A percentile compares a stretch with the other conserved stretches of the same genome.
phyloP scores from a whole-genome alignment of 1,140 invertebrate species.

The Tetramorium parvispinum region DNA sequence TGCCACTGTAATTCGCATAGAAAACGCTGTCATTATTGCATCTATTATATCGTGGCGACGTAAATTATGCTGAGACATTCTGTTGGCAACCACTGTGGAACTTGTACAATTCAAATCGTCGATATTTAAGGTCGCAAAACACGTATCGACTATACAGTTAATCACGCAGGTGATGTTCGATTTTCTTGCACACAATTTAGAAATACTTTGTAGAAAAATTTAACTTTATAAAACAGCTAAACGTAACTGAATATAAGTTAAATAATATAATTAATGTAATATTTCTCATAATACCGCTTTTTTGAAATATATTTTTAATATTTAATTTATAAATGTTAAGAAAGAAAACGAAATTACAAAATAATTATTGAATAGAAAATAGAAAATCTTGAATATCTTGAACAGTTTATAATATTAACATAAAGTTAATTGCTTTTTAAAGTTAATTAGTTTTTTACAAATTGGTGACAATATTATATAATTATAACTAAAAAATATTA shows the following conservation, averaged over 20 bases:
- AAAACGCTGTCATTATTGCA: conserved; percentile 41
- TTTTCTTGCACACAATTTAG: neutral
- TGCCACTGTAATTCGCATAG: conserved; percentile 45
- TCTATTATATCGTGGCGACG: conserved; percentile 35
- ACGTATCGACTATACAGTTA: conserved; percentile 1
- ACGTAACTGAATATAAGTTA: neutral
- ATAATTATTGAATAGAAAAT: neutral
- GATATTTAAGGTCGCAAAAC: conserved; percentile 27
- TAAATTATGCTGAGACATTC: conserved; percentile 33
- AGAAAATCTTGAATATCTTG: conserved; percentile 5
- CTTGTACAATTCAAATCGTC: conserved; percentile 42
- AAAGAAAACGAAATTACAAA: neutral
- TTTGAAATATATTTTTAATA: neutral
- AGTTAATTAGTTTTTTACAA: neutral
- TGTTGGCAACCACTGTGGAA: conserved; percentile 14
- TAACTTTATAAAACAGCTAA: neutral
- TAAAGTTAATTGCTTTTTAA: too few relatives aligned
- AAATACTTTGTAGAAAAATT: neutral
- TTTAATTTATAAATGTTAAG: neutral
- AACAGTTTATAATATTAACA: conserved; percentile 1
- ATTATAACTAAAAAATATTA: neutral
- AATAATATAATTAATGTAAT: neutral
- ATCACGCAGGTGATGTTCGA: neutral
- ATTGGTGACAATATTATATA: neutral
- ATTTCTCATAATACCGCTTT: neutral